These are phyloP conservation scores for Enteromius fasciolatus DNA, from an alignment of 2,797 vertebrate species.

Conservation along the genomic window DNA sequence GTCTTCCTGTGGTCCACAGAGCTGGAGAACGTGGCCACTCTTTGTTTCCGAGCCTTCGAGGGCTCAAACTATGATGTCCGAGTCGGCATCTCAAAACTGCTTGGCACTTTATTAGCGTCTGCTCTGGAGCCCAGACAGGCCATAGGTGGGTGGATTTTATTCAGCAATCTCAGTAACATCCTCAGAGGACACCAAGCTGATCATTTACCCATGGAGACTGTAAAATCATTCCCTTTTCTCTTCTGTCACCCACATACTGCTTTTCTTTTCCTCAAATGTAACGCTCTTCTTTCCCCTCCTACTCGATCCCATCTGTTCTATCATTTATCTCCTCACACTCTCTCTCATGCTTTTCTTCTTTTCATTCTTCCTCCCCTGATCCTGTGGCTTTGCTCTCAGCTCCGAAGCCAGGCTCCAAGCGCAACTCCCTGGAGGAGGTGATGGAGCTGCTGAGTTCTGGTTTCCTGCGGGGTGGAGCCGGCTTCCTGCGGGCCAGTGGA, in stretches of 20 bases:
- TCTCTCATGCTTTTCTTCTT: neutral
- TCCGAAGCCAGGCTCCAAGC: constrained; percentile 72
- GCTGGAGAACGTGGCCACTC: constrained; percentile 86
- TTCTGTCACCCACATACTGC: neutral
- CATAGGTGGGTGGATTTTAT: constrained; percentile 50
- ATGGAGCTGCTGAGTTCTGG: constrained; percentile 87
- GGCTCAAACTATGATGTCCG: constrained; percentile 88
- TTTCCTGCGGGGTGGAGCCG: constrained; percentile 86
- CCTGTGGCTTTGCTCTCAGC: constrained; percentile 51
- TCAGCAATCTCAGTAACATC: neutral
- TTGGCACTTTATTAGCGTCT: constrained; percentile 86
- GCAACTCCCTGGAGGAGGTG: constrained; percentile 83
- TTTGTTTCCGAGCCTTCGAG: constrained; percentile 94
- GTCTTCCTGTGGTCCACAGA: constrained; percentile 90
- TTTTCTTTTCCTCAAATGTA: neutral
- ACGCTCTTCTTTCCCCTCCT: neutral
- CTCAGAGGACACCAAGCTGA: neutral
- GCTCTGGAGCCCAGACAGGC: constrained; percentile 78
- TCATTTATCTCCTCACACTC: neutral
- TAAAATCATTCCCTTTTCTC: neutral
- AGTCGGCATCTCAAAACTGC: constrained; percentile 83
- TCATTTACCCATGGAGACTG: neutral
- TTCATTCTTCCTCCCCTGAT: neutral
- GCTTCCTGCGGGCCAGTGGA: constrained; percentile 89
- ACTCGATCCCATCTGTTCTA: constrained; percentile 18